A percentile compares a stretch with the other conserved stretches of the same genome.
phyloP scores from a whole-genome alignment of 35 echinoderm and acorn worm genomes.

The Strongylocentrotus purpuratus region DNA sequence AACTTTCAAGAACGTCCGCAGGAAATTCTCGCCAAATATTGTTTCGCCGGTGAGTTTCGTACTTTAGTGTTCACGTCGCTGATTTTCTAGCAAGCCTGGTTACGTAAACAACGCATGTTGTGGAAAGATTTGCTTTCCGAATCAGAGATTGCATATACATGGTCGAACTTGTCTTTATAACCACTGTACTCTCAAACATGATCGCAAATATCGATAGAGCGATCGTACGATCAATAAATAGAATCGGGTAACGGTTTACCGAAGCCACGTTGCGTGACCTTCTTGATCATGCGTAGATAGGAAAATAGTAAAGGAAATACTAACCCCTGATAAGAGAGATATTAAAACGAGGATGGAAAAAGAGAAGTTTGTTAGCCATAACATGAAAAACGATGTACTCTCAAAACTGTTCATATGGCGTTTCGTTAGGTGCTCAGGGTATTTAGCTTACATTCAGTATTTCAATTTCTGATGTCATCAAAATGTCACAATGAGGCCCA shows the following conservation, averaged over 20 bases:
- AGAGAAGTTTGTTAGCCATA: not conserved
- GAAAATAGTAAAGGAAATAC: not conserved
- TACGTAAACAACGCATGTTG: not conserved
- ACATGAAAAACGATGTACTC: not conserved
- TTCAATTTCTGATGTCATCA: too few species aligned
- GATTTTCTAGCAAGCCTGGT: not conserved
- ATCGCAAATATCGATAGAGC: not conserved
- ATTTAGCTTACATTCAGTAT: too few species aligned
- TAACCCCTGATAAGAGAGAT: not conserved
- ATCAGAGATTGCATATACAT: not conserved
- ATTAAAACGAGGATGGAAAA: not conserved
- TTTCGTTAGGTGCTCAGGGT: too few species aligned
- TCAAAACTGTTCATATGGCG: not conserved
- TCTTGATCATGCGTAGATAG: not conserved
- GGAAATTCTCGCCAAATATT: not conserved
- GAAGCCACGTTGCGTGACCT: not conserved
- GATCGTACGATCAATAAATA: slow-evolving; percentile 1
- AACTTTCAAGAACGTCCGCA: not conserved
- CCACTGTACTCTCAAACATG: not conserved
- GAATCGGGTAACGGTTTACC: not conserved
- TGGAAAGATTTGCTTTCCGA: not conserved
- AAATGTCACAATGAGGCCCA: too few species aligned
- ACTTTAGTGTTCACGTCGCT: not conserved
- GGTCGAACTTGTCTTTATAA: not conserved
- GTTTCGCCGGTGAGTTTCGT: not conserved